A percentile compares a stretch with the other conserved stretches of the same genome.
phyloP scores from a whole-genome alignment of 2,888 invertebrate genomes.

The Pseudococcus jackbeardsleyi region DNA sequence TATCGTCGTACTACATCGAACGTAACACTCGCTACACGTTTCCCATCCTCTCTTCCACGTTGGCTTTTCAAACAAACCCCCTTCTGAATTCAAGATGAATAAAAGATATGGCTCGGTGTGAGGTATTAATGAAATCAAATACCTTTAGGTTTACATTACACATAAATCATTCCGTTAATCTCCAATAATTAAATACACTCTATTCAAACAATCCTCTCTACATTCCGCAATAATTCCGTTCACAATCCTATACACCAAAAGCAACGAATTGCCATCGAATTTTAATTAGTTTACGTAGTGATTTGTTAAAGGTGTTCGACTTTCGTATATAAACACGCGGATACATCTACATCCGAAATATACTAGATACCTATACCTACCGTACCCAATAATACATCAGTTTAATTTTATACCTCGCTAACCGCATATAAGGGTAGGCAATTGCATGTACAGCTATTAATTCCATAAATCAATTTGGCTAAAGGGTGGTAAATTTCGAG shows the following conservation, averaged over 20 bases:
- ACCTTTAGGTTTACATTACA: conserved; percentile 16
- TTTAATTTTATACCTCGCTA: conserved; percentile 18
- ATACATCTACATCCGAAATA: neutral
- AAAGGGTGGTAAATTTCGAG: neutral
- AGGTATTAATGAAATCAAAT: conserved; percentile 29
- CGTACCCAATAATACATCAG: neutral
- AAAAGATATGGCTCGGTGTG: neutral
- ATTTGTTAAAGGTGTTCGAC: conserved; percentile 2
- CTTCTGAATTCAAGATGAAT: neutral
- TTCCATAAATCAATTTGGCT: neutral
- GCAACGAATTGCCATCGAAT: conserved; percentile 30
- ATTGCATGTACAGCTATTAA: neutral
- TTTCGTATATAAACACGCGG: neutral
- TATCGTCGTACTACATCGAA: no score
- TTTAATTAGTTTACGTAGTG: conserved; percentile 42
- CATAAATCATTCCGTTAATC: conserved; percentile 29
- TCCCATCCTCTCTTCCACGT: no score
- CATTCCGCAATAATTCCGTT: conserved; percentile 1
- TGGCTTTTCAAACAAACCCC: neutral
- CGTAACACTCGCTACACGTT: no score
- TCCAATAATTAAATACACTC: conserved; percentile 37
- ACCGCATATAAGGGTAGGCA: neutral
- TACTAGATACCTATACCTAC: no score
- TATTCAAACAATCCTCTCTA: conserved; percentile 20
- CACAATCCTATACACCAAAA: neutral